These are phyloP conservation scores for Phenganax subtilis DNA, from an alignment of 92 coral and sea anemone genomes.

Conservation along the genomic window DNA sequence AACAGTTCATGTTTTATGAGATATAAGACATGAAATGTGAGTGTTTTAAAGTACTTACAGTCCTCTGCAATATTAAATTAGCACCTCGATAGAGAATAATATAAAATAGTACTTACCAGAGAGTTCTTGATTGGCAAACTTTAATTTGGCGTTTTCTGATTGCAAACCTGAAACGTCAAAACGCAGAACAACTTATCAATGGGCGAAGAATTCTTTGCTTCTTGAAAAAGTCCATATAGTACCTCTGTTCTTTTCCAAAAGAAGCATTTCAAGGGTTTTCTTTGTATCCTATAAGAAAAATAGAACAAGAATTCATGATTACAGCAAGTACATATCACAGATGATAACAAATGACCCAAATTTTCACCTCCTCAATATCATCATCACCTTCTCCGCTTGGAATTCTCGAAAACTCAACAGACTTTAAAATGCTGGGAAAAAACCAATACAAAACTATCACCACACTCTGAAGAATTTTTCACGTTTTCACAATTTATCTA, in stretches of 20 bases:
- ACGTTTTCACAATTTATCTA: too few relatives aligned
- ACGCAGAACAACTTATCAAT: not conserved
- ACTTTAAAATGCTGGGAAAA: conserved; percentile 61
- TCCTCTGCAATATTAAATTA: too few relatives aligned
- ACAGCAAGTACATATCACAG: not conserved
- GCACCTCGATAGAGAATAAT: not conserved
- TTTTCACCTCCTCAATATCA: conserved; percentile 8
- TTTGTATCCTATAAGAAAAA: conserved; percentile 50
- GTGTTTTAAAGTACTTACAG: too few relatives aligned
- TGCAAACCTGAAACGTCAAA: conserved; percentile 60
- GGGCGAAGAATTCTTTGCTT: too few relatives aligned
- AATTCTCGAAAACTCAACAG: conserved; percentile 76
- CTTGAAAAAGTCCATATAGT: conserved; percentile 4
- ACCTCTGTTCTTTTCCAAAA: conserved; percentile 92
- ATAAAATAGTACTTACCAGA: conserved; percentile 47
- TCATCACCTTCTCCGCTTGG: conserved; percentile 45
- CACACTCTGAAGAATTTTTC: not conserved
- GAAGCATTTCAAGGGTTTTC: conserved; percentile 93
- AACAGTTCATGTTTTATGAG: too few relatives aligned
- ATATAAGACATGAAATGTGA: too few relatives aligned
- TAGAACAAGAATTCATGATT: not conserved
- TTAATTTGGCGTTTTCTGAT: conserved; percentile 85
- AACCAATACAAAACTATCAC: not conserved
- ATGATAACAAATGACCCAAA: not conserved
- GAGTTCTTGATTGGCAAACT: conserved; percentile 80